Evolutionary conservation across 2,113 vertebrate genomes (phyloP).

Genomic region (Tichodroma muraria): DNA sequence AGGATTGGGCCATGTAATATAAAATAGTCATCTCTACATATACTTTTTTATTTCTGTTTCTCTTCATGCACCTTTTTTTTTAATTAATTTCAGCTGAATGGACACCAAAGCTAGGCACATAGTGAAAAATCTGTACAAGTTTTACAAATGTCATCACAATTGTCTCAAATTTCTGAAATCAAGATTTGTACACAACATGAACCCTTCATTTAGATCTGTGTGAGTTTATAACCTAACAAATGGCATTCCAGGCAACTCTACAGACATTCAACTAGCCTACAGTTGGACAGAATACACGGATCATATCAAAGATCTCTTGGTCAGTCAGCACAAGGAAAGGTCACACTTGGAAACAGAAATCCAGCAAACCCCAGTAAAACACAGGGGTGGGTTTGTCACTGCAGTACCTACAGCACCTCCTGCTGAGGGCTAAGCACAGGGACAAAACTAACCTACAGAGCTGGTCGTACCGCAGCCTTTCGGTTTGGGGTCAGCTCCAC

Average conservation of each 20-base stretch:
- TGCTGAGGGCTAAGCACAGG: conserved; percentile 25
- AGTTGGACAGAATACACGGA: conserved; percentile 61
- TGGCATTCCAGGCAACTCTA: conserved; percentile 73
- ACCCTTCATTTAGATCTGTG: conserved; percentile 64
- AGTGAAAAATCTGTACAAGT: conserved; percentile 81
- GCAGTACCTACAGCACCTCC: background rate
- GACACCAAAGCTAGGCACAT: conserved; percentile 83
- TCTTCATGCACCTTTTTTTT: conserved; percentile 77
- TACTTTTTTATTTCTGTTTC: conserved; percentile 70
- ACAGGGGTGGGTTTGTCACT: background rate
- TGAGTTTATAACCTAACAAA: conserved; percentile 67
- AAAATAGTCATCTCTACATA: conserved; percentile 86
- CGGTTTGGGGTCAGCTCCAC: conserved; percentile 70
- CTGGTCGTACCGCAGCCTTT: conserved; percentile 31
- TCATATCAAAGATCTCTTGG: conserved; percentile 65
- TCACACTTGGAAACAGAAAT: conserved; percentile 22
- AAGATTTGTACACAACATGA: conserved; percentile 67
- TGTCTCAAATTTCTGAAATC: conserved; percentile 53
- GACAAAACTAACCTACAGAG: conserved; percentile 34
- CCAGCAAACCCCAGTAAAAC: conserved; percentile 23
- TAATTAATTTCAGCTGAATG: conserved; percentile 74
- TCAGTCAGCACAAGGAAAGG: conserved; percentile 68
- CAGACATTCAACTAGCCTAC: conserved; percentile 72
- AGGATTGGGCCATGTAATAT: conserved; percentile 79
- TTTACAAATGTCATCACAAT: conserved; percentile 71